Percentiles rank a stretch among this genome's conserved stretches.
These are phyloP conservation scores for Oceanodroma leucorhoa DNA, from an alignment of 2,797 vertebrate genomes.

Conservation along the genomic window DNA sequence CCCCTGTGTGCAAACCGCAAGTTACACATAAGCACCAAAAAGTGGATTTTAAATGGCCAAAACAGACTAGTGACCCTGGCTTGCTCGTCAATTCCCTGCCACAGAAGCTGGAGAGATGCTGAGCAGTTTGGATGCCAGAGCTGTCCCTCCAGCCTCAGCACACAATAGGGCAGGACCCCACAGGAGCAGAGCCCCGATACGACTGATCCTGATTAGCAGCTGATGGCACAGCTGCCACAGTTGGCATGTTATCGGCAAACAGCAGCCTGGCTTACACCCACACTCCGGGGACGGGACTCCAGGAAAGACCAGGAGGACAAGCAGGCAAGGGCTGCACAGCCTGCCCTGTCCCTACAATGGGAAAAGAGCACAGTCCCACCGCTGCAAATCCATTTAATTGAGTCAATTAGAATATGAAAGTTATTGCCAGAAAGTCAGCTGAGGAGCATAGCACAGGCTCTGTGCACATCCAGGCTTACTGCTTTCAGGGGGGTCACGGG, in stretches of 20 bases:
- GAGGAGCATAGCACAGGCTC: background rate
- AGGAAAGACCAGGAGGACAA: background rate
- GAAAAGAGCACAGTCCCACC: background rate
- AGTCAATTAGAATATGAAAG: fast-evolving
- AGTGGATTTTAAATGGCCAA: background rate
- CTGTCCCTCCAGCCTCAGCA: background rate
- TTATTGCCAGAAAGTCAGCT: background rate
- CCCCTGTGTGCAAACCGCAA: background rate
- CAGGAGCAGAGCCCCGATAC: fast-evolving
- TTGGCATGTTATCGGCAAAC: fast-evolving
- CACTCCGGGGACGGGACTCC: background rate
- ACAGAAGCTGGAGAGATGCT: background rate
- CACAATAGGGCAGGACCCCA: background rate
- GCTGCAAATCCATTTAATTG: background rate
- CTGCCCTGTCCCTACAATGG: background rate
- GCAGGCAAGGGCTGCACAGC: background rate
- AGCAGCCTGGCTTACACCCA: background rate
- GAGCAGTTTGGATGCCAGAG: background rate
- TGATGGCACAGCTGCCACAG: background rate
- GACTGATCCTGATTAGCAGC: background rate
- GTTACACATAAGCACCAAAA: background rate
- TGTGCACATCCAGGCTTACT: background rate
- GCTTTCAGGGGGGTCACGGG: background rate
- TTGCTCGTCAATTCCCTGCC: background rate
- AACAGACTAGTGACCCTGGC: background rate